phyloP scores from a whole-genome alignment of 2,113 vertebrate species.

The Alouatta palliata region DNA sequence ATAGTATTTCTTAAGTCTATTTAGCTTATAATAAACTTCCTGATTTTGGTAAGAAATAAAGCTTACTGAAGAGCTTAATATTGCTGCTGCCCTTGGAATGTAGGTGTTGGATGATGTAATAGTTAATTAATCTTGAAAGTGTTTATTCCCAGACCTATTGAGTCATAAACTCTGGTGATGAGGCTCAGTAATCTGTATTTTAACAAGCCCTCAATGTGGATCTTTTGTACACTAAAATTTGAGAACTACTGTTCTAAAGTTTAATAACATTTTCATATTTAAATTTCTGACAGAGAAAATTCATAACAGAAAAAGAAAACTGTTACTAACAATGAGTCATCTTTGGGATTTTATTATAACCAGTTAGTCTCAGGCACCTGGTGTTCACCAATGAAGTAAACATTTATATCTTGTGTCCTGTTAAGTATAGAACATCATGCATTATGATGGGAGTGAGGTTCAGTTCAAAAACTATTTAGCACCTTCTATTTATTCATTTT shows the following conservation, averaged over 20 bases:
- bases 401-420: not conserved
- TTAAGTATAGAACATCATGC: not conserved
- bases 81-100: not conserved
- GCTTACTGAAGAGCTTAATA: not conserved
- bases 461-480: not conserved
- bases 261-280: not conserved
- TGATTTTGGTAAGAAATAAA: conserved; percentile 23
- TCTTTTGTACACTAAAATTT: not conserved
- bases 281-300: not conserved
- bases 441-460: not conserved
- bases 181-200: not conserved
- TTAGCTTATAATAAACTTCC: not conserved
- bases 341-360: not conserved
- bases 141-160: not conserved
- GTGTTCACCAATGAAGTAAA: not conserved
- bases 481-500: conserved; percentile 9
- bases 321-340: not conserved
- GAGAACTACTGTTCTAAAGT: not conserved
- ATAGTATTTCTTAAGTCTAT: not conserved
- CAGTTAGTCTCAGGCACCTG: not conserved
- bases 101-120: not conserved
- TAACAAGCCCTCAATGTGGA: not conserved
- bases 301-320: not conserved
- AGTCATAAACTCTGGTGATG: not conserved
- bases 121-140: not conserved